Percentiles rank a stretch among this genome's conserved stretches.
phyloP scores from a whole-genome alignment of 1,140 invertebrate genomes.

The Stegodyphus mimosarum region DNA sequence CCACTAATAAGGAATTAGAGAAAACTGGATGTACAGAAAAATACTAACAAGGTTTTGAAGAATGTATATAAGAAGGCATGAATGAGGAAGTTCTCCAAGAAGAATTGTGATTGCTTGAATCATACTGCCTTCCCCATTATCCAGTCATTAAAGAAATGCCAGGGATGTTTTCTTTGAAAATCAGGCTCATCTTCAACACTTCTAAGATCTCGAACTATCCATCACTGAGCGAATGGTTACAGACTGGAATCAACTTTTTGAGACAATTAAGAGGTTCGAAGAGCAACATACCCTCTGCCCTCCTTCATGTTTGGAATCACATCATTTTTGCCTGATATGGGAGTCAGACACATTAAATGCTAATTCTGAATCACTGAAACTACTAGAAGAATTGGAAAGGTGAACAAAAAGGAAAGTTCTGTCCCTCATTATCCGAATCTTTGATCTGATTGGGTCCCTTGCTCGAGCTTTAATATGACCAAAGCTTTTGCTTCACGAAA shows the following conservation, averaged over 20 bases:
- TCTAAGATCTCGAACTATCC: conserved; percentile 4
- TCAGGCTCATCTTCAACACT: conserved; percentile 5
- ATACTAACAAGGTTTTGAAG: conserved; percentile 4
- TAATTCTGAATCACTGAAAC: background rate
- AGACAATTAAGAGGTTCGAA: conserved; percentile 5
- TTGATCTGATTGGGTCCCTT: background rate
- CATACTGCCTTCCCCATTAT: background rate
- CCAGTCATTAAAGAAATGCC: background rate
- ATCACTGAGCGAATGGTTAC: conserved; percentile 11
- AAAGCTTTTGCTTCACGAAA: conserved; percentile 9
- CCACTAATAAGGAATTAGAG: conserved; percentile 8
- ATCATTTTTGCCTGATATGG: conserved; percentile 5
- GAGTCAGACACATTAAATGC: background rate
- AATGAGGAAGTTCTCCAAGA: background rate
- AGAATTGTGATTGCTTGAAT: background rate
- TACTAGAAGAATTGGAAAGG: conserved; percentile 1
- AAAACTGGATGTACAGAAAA: conserved; percentile 20
- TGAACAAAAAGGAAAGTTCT: background rate
- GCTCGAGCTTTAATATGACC: background rate
- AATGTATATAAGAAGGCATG: background rate
- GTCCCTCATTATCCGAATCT: background rate
- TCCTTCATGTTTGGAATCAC: background rate
- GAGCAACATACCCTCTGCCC: background rate
- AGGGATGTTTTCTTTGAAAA: conserved; percentile 15
- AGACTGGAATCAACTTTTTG: conserved; percentile 26